Conservation (phyloP, 2,888 invertebrate species). For the Himalopsyche tibetana region DNA sequence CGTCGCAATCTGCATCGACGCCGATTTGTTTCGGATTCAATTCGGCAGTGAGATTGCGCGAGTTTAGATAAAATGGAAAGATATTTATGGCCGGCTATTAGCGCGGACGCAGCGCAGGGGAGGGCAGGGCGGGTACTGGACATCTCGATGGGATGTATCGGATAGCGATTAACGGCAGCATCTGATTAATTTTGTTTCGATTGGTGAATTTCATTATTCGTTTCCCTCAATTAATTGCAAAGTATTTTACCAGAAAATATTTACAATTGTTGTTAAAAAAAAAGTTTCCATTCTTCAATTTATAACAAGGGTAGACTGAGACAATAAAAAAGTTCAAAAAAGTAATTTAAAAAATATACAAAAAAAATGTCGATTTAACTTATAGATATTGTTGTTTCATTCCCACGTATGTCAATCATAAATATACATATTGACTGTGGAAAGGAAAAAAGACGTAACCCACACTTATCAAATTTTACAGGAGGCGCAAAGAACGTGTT, state of each 20-base stretch:
- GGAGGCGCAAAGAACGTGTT: too few species aligned
- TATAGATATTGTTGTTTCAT: too few species aligned
- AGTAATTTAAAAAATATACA: too few species aligned
- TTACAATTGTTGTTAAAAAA: too few species aligned
- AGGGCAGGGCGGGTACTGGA: neutral
- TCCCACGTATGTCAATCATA: too few species aligned
- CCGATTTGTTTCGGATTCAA: constrained; percentile 63
- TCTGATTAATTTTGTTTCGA: constrained; percentile 25
- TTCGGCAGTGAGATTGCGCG: constrained; percentile 54
- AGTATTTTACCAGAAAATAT: neutral
- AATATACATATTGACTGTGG: too few species aligned
- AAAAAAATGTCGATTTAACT: too few species aligned
- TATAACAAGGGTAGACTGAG: too few species aligned
- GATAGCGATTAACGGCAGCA: constrained; percentile 16
- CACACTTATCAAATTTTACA: too few species aligned
- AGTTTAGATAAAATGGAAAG: constrained; percentile 60
- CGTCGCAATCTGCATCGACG: constrained; percentile 55
- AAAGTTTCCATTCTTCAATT: too few species aligned
- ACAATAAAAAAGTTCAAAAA: too few species aligned
- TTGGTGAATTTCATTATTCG: constrained; percentile 9
- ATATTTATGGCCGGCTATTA: constrained; percentile 63
- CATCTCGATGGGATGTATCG: neutral
- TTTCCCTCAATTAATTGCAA: neutral
- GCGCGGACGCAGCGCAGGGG: constrained; percentile 49
- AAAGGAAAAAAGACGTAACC: too few species aligned